Percentiles rank a stretch among this genome's conserved stretches.
Conservation (phyloP, 2,888 invertebrate genomes). For the Andrena praecox region DNA sequence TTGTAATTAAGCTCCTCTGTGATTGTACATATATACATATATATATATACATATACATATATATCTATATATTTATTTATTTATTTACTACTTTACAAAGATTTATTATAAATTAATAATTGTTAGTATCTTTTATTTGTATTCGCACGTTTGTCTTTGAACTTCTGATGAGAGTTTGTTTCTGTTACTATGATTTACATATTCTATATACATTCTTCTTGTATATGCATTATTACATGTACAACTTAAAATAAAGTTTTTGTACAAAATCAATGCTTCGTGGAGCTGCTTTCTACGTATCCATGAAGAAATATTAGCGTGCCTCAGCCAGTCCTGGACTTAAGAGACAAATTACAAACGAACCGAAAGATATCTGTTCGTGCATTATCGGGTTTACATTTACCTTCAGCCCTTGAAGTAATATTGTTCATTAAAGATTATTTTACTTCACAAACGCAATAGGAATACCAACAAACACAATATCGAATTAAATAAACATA, state of each 20-base stretch:
- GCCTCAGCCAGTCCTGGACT: neutral
- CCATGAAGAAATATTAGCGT: neutral
- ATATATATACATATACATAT: conserved; percentile 34
- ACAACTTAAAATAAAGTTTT: conserved; percentile 68
- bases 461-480: neutral
- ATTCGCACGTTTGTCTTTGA: conserved; percentile 63
- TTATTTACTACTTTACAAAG: conserved; percentile 60
- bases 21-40: conserved; percentile 70
- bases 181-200: conserved; percentile 59
- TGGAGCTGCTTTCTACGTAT: neutral
- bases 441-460: neutral
- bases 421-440: neutral
- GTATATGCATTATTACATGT: conserved; percentile 62
- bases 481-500: neutral
- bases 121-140: conserved; percentile 58
- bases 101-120: conserved; percentile 50
- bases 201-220: conserved; percentile 57
- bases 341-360: neutral
- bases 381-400: too few species aligned
- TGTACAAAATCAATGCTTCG: conserved; percentile 48
- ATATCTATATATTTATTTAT: conserved; percentile 56
- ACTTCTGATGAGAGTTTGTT: conserved; percentile 54
- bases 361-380: neutral
- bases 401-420: neutral
- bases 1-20: conserved; percentile 73